phyloP scores from a whole-genome alignment of 2,888 invertebrate genomes.

The Drosophila nr. fundita region DNA sequence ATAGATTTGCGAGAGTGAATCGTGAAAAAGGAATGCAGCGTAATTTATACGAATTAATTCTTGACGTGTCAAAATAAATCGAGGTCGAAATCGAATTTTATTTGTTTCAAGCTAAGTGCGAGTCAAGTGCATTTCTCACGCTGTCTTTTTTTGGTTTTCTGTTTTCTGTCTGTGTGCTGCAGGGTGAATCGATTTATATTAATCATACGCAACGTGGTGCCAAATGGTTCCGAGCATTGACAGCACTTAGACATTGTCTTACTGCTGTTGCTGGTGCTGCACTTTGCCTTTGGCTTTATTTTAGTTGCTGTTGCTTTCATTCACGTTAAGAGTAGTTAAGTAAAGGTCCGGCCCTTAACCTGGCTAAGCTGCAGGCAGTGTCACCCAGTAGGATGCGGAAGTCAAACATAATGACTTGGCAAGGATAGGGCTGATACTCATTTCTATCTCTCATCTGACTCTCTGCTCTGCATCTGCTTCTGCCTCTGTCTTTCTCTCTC shows the following conservation, averaged over 20 bases:
- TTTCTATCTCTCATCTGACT: not conserved
- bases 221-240: conserved; percentile 56
- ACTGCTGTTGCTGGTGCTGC: conserved; percentile 5
- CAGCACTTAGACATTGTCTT: conserved; percentile 9
- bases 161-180: conserved; percentile 1
- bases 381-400: conserved; percentile 24
- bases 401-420: conserved; percentile 19
- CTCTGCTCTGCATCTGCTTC: not conserved
- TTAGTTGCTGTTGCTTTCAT: conserved; percentile 1
- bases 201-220: conserved; percentile 68
- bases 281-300: not conserved
- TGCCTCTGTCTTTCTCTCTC: not conserved
- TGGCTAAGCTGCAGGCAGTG: conserved; percentile 6
- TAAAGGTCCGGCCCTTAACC: conserved; percentile 7
- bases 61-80: not conserved
- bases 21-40: not conserved
- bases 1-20: not conserved
- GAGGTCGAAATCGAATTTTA: not conserved
- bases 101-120: conserved; percentile 3
- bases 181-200: conserved; percentile 62
- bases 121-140: conserved; percentile 5
- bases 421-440: not conserved
- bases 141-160: not conserved
- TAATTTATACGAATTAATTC: not conserved
- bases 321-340: not conserved